Percentiles rank a stretch among this genome's conserved stretches.
phyloP scores from a whole-genome alignment of 2,797 vertebrate species.

The Phataginus tetradactyla region DNA sequence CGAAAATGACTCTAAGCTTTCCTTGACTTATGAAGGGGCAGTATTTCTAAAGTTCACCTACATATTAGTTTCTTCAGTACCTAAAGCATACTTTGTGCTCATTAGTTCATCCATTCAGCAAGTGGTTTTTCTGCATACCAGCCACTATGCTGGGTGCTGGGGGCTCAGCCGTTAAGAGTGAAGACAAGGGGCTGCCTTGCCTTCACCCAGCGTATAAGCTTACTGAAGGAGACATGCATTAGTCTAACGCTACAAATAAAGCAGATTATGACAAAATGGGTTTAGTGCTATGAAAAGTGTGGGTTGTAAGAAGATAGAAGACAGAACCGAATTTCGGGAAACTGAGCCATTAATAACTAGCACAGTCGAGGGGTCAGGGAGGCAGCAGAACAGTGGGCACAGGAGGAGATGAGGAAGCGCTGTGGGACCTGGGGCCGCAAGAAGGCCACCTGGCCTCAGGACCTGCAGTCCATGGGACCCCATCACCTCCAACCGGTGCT shows the following conservation, averaged over 20 bases:
- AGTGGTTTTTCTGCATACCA: background rate
- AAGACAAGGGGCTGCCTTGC: background rate
- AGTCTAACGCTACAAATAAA: background rate
- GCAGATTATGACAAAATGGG: background rate
- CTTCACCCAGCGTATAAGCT: background rate
- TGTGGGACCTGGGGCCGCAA: background rate
- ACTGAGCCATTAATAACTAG: background rate
- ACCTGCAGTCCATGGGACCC: background rate
- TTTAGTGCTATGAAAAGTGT: background rate
- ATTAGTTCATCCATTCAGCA: background rate
- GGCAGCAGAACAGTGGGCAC: rapidly evolving
- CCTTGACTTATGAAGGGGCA: background rate
- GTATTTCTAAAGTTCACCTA: background rate
- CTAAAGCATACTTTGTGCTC: background rate
- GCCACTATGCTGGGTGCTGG: background rate
- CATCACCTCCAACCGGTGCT: background rate
- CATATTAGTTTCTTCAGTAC: background rate
- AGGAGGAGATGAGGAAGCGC: background rate
- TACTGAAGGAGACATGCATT: rapidly evolving
- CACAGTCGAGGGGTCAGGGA: rapidly evolving
- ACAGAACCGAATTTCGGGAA: background rate
- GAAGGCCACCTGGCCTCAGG: background rate
- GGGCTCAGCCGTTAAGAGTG: background rate
- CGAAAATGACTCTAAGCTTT: background rate
- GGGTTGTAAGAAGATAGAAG: background rate